A percentile compares a stretch with the other conserved stretches of the same genome.
Evolutionary conservation across 2,113 vertebrate species (phyloP).

Genomic region (Platysternon megacephalum): DNA sequence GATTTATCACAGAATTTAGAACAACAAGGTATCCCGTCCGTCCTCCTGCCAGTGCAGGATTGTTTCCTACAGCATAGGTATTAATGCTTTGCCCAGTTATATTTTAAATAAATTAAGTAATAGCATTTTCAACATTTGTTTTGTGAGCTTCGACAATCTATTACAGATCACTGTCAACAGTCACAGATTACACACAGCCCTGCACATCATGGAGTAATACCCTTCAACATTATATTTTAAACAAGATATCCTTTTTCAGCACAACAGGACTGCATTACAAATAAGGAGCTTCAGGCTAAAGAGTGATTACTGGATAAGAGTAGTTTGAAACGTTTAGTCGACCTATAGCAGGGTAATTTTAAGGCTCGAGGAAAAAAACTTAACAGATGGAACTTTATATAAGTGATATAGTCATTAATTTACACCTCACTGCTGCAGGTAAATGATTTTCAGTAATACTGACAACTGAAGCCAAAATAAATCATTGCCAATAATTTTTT

Average conservation of each 20-base stretch:
- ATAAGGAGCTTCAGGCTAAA: conserved; percentile 15
- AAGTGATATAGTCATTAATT: background rate
- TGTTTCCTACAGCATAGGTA: background rate
- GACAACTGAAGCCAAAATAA: conserved; percentile 3
- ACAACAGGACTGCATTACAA: conserved; percentile 14
- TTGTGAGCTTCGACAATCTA: background rate
- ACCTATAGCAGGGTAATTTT: background rate
- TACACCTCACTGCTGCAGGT: background rate
- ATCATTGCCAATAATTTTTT: background rate
- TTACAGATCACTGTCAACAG: background rate
- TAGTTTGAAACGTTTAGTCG: background rate
- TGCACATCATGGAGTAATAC: background rate
- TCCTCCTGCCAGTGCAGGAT: background rate
- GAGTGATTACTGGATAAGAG: background rate
- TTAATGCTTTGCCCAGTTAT: background rate
- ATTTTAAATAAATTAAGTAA: background rate
- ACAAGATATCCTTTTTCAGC: background rate
- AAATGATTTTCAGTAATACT: conserved; percentile 45
- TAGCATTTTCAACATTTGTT: background rate
- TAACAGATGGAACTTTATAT: background rate
- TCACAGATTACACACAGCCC: rapidly evolving
- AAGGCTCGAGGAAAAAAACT: background rate
- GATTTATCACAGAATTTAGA: background rate
- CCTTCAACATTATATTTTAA: conserved; percentile 4
- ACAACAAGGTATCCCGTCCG: background rate